Conservation (phyloP, 1,140 invertebrate species). For the Lycorma delicatula region DNA sequence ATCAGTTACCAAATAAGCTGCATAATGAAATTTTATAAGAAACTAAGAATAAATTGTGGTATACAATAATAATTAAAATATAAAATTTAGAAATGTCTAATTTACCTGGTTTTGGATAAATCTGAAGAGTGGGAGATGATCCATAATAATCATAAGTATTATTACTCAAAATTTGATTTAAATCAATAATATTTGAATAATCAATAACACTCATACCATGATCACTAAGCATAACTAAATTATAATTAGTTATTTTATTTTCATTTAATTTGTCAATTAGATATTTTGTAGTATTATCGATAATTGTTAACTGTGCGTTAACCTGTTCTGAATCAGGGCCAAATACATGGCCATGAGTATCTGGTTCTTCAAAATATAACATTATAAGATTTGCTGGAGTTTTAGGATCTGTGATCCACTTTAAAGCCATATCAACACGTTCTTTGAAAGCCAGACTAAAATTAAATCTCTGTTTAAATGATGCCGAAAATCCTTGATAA, state of each 20-base stretch:
- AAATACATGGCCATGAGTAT: slow-evolving; percentile 45
- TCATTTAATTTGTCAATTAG: slow-evolving; percentile 40
- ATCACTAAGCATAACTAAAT: slow-evolving; percentile 63
- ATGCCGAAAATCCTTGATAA: slow-evolving; percentile 42
- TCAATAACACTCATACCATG: slow-evolving; percentile 58
- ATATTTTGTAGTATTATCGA: slow-evolving; percentile 50
- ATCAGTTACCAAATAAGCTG: no score
- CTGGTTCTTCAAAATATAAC: slow-evolving; percentile 66
- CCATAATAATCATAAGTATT: slow-evolving; percentile 41
- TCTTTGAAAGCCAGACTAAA: slow-evolving; percentile 41
- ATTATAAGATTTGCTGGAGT: slow-evolving; percentile 53
- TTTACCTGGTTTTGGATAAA: slow-evolving; percentile 45
- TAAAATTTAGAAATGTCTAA: not conserved
- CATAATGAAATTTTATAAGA: slow-evolving; percentile 6
- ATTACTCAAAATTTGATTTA: slow-evolving; percentile 45
- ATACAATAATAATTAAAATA: not conserved
- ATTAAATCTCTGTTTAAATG: slow-evolving; percentile 43
- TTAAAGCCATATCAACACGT: slow-evolving; percentile 50
- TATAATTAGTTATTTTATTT: slow-evolving; percentile 46
- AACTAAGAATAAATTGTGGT: not conserved
- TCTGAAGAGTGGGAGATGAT: slow-evolving; percentile 41
- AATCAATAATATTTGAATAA: slow-evolving; percentile 45
- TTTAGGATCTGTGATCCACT: slow-evolving; percentile 52
- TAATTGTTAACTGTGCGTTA: slow-evolving; percentile 40
- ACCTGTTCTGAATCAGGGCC: slow-evolving; percentile 42